phyloP scores from a whole-genome alignment of 37 sponge, comb jelly and placozoan species.

The Beroe ovata region DNA sequence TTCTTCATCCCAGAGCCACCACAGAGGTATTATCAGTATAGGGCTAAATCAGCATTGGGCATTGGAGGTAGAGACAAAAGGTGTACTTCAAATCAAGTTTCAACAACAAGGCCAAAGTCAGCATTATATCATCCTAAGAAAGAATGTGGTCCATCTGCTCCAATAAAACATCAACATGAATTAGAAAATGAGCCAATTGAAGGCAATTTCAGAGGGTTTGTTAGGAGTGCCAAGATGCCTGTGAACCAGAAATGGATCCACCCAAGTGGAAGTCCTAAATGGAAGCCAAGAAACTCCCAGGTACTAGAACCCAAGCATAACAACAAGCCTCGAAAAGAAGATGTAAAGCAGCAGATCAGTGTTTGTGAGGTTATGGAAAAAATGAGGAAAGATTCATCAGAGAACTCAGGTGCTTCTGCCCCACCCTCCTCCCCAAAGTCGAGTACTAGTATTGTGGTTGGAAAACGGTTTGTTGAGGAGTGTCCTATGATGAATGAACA shows the following conservation, averaged over 20 bases:
- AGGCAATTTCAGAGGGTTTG: neutral
- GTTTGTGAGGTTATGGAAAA: slow-evolving; percentile 41
- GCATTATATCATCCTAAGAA: neutral
- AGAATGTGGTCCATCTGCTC: neutral
- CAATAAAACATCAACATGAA: neutral
- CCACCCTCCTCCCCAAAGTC: slow-evolving; percentile 33
- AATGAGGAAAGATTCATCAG: slow-evolving; percentile 14
- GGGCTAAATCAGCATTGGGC: slow-evolving; percentile 9
- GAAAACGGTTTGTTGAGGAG: neutral
- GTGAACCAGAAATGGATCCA: slow-evolving; percentile 34
- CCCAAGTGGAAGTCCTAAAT: slow-evolving; percentile 3
- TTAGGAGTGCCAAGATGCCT: neutral
- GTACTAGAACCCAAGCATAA: neutral
- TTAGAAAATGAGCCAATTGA: neutral
- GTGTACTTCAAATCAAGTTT: neutral
- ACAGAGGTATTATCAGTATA: neutral
- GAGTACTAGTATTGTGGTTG: neutral
- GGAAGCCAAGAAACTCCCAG: slow-evolving; percentile 56
- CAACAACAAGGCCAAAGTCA: neutral
- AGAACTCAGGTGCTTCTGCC: slow-evolving; percentile 12
- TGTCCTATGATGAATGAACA: neutral
- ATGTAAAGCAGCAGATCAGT: slow-evolving; percentile 10
- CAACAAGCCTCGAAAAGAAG: neutral
- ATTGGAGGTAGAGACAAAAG: neutral
- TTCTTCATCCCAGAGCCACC: slow-evolving; percentile 27